Percentiles rank a stretch among this genome's conserved stretches.
Evolutionary conservation across 2,888 invertebrate genomes (phyloP).

Genomic region (Lutraria lutraria): DNA sequence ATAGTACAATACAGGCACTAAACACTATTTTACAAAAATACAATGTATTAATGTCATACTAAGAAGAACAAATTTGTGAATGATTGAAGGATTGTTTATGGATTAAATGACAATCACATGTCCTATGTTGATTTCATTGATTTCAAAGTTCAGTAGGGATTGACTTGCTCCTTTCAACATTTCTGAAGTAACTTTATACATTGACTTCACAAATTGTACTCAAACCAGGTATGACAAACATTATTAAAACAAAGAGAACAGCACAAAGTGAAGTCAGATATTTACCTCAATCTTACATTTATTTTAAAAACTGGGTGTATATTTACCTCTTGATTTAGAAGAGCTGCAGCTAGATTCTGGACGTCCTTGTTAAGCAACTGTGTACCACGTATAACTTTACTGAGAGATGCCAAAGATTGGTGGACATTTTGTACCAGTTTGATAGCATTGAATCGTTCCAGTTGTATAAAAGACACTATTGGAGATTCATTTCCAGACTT

Average conservation of each 20-base stretch:
- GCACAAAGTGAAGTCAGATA: background rate
- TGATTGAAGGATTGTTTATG: too few relatives aligned
- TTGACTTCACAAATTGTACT: too few relatives aligned
- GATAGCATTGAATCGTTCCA: conserved; percentile 90
- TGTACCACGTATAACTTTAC: conserved; percentile 89
- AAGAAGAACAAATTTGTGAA: too few relatives aligned
- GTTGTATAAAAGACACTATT: conserved; percentile 89
- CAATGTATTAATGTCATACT: too few relatives aligned
- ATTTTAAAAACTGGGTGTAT: background rate
- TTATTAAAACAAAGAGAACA: too few relatives aligned
- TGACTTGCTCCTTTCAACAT: too few relatives aligned
- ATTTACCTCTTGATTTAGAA: conserved; percentile 89
- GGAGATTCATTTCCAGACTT: conserved; percentile 87
- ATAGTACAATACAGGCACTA: background rate
- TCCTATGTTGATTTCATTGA: too few relatives aligned
- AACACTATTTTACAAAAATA: too few relatives aligned
- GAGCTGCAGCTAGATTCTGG: conserved; percentile 87
- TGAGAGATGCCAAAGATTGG: conserved; percentile 89
- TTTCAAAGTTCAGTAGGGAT: too few relatives aligned
- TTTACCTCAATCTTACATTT: background rate
- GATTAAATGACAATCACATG: too few relatives aligned
- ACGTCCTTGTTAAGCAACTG: conserved; percentile 88
- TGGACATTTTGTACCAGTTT: conserved; percentile 90
- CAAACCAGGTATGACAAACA: too few relatives aligned
- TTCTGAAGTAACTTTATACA: too few relatives aligned